Conservation (phyloP, 2,113 vertebrate genomes). For the Zosterops pallidus region DNA sequence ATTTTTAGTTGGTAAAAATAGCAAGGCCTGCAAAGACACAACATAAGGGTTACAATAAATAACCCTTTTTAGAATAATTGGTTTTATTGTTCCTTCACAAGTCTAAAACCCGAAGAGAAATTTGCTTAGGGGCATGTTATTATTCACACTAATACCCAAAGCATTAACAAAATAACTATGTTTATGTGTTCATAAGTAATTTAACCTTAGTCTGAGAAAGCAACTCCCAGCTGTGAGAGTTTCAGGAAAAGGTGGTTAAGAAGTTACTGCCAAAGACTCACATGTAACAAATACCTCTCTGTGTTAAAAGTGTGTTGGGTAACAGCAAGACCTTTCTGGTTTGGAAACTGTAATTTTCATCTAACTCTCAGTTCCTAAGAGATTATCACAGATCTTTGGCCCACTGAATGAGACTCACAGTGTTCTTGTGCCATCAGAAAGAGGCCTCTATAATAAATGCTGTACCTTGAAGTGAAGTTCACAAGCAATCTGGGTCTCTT, state of each 20-base stretch:
- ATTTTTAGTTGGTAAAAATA: slow-evolving; percentile 46
- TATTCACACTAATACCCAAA: slow-evolving; percentile 20
- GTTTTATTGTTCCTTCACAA: slow-evolving; percentile 12
- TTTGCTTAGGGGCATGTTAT: slow-evolving; percentile 16
- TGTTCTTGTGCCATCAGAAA: background rate
- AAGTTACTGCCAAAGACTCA: slow-evolving; percentile 40
- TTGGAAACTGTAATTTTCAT: slow-evolving; percentile 31
- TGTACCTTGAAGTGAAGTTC: background rate
- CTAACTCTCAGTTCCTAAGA: background rate
- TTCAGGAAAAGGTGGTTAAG: slow-evolving; percentile 37
- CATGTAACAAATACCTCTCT: slow-evolving; percentile 36
- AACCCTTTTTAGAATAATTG: background rate
- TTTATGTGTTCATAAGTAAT: slow-evolving; percentile 29
- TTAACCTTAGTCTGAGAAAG: slow-evolving; percentile 9
- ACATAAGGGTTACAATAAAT: slow-evolving; percentile 36
- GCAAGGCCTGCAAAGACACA: slow-evolving; percentile 29
- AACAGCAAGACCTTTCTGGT: slow-evolving; percentile 29
- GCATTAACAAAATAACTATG: slow-evolving; percentile 25
- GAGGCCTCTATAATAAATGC: background rate
- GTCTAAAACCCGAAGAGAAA: background rate
- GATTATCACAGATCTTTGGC: background rate
- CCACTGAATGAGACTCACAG: background rate
- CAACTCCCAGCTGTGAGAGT: background rate
- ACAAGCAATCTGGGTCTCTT: background rate
- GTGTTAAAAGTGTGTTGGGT: background rate